A percentile compares a stretch with the other conserved stretches of the same genome.
Conservation (phyloP, 2,888 invertebrate species). For the Ditylenchus weischeri region DNA sequence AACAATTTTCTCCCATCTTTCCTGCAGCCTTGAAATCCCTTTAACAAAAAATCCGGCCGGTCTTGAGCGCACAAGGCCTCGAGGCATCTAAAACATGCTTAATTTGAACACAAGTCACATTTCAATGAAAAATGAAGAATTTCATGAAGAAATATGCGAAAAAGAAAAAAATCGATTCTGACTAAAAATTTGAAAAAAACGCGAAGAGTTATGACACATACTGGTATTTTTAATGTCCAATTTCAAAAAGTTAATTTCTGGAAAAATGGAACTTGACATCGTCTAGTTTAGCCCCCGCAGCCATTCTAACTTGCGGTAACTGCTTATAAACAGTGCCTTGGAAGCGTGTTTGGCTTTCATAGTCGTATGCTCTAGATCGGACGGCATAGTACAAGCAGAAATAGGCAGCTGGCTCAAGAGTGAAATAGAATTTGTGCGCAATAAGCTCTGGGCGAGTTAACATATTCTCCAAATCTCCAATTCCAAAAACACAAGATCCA, state of each 20-base stretch:
- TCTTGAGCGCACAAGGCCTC: too few species aligned
- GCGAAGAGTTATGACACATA: too few species aligned
- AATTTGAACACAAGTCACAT: too few species aligned
- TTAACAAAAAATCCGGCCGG: too few species aligned
- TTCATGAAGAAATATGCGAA: too few species aligned
- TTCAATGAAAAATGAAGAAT: too few species aligned
- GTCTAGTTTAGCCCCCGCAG: not conserved
- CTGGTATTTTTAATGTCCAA: too few species aligned
- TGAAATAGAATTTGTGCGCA: conserved; percentile 12
- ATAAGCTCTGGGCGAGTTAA: conserved; percentile 6
- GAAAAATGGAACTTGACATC: not conserved
- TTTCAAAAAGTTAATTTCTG: not conserved
- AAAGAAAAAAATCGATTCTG: too few species aligned
- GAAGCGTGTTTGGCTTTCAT: not conserved
- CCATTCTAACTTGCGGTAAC: conserved; percentile 5
- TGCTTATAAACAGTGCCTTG: conserved; percentile 3
- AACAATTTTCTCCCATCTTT: too few species aligned
- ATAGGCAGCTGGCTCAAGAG: conserved; percentile 8
- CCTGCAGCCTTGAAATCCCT: too few species aligned
- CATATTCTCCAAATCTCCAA: conserved; percentile 9
- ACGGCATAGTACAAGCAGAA: conserved; percentile 1
- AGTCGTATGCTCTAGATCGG: not conserved
- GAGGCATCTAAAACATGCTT: too few species aligned
- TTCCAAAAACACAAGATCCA: conserved; percentile 7
- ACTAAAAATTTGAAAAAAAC: too few species aligned